Evolutionary conservation across 2,113 vertebrate genomes (phyloP).

Genomic region (Apaloderma vittatum): DNA sequence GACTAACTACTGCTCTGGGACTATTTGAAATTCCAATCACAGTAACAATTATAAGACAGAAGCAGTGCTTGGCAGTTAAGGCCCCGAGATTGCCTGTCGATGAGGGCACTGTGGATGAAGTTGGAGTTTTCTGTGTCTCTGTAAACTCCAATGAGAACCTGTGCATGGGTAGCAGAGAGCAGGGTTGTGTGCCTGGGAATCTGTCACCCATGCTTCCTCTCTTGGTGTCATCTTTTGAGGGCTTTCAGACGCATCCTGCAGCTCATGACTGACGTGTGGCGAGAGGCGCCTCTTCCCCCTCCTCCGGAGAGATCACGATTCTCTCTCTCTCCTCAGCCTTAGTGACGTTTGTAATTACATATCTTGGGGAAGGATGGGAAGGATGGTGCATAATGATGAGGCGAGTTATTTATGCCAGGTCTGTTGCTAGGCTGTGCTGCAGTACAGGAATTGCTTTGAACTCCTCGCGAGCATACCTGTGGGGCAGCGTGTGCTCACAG

Average conservation of each 20-base stretch:
- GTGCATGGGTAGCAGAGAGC: neutral
- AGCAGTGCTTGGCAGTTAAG: conserved; percentile 31
- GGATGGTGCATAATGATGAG: conserved; percentile 34
- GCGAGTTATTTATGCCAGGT: conserved; percentile 43
- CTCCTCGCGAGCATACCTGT: accelerated
- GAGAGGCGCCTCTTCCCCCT: conserved; percentile 15
- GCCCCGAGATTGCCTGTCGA: neutral
- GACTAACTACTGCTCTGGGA: conserved; percentile 61
- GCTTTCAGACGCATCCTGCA: neutral
- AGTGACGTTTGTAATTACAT: conserved; percentile 12
- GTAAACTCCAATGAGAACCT: neutral
- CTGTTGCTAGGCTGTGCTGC: conserved; percentile 44
- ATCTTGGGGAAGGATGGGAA: no score
- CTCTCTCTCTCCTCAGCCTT: neutral
- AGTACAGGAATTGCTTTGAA: neutral
- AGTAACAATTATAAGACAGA: conserved; percentile 50
- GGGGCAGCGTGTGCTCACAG: accelerated
- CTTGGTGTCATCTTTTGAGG: neutral
- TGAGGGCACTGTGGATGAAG: neutral
- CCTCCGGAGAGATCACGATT: conserved; percentile 37
- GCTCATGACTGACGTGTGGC: neutral
- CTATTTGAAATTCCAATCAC: conserved; percentile 64
- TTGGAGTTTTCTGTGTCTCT: neutral
- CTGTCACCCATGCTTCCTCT: neutral
- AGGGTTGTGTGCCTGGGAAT: neutral